Base-by-base conservation (phyloP, 2,113 vertebrate species). In the Coptodon rendalli region DNA sequence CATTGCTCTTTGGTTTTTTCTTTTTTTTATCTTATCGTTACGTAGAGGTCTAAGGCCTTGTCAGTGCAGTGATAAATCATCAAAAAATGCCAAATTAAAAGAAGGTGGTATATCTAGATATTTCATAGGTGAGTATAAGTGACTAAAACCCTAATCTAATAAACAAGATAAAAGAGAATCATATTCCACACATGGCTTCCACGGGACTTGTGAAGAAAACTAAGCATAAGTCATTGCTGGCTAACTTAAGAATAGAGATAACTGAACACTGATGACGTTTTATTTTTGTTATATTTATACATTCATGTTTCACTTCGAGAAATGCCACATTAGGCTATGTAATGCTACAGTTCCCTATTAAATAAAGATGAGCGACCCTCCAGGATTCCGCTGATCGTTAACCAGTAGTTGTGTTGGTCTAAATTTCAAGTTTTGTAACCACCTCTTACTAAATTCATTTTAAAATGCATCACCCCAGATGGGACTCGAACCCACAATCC, bases 401-500 rank as follows among this genome's bases (percentile, higher is more conserved):
- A 45, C 24, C 24, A 10, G 5, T 4, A 6, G 29, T 34, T 61
- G 16, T 61, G 22, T 14, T 8, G 9, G 63, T 68, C 11, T 22
- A 2, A 24, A 73, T 45, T 27, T 45, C 5, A 24, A n/a, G n/a
- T 27, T 73, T 45, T 27, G 8, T 45, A 40, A 40, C 4, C 13
- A 73, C 1, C 9, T 3, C 68, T 76, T 73, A 27, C 19, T 22
- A 13, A 29, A 48, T 29, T 48, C 24, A 29, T 19, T 27, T 48
- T 11, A 76, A 76, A 76, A 76, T 7, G 1, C 9, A 29, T 17
- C 91, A 95, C 89, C 91, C 91, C 92, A 94, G 93, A 93, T 92
- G 93, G 92, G 93, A 93, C 89, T 93, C 53, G 87, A 94, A 94
- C 91, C 92, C 91, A 93, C 91, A 95, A 94, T 94, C 93, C 88